Percentiles rank a stretch among this genome's conserved stretches.
Evolutionary conservation across 2,888 invertebrate genomes (phyloP).

Genomic region (Sisyra terminalis): DNA sequence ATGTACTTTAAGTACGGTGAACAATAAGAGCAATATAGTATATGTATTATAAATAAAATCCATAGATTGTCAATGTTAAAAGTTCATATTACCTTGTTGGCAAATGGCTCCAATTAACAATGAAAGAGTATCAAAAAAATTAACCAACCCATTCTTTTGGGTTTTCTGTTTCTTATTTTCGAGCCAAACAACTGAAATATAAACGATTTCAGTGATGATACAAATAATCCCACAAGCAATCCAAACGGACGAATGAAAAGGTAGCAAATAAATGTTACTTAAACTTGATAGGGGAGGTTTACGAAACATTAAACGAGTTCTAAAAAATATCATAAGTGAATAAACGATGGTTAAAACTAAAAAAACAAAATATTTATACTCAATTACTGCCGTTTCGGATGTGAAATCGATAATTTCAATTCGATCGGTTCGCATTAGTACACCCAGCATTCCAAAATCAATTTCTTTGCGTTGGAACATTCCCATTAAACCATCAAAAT

Average conservation of each 20-base stretch:
- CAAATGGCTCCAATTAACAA: constrained; percentile 40
- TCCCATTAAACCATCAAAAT: constrained; percentile 39
- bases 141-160: not conserved
- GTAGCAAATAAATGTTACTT: constrained; percentile 40
- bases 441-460: constrained; percentile 34
- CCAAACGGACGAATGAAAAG: constrained; percentile 41
- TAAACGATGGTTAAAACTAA: too few relatives aligned
- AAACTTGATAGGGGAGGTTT: constrained; percentile 43
- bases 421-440: constrained; percentile 40
- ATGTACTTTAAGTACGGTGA: too few relatives aligned
- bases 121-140: constrained; percentile 29
- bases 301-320: constrained; percentile 39
- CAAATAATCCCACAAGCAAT: constrained; percentile 17
- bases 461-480: constrained; percentile 34
- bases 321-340: too few relatives aligned
- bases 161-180: not conserved
- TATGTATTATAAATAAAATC: too few relatives aligned
- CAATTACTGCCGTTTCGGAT: constrained; percentile 32
- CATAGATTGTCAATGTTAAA: too few relatives aligned
- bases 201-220: not conserved
- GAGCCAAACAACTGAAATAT: too few relatives aligned
- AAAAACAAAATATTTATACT: constrained; percentile 20
- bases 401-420: constrained; percentile 32
- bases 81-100: constrained; percentile 42
- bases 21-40: too few relatives aligned